Base-by-base conservation (phyloP, 2,113 vertebrate species). In the Nothoprocta pentlandii region DNA sequence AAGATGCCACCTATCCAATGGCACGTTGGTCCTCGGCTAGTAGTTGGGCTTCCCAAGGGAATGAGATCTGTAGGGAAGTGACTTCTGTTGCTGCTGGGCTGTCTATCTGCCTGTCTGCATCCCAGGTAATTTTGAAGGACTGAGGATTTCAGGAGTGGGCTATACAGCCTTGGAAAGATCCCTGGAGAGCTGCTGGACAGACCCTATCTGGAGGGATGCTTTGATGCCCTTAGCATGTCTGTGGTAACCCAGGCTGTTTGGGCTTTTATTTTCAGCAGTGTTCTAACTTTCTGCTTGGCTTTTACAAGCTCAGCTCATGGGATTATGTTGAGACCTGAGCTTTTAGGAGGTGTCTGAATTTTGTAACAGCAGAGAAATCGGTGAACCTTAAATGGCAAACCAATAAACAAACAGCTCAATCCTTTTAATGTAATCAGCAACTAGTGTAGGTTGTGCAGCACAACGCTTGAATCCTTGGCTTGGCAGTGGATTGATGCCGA, bases 1-100 rank as follows among this genome's bases (percentile, higher is more conserved):
- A 68, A 36, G 56, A 28, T 16, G 67, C 10, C 25, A 3, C 3
- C 0, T 28, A 2, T 9, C 51, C 47, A 9, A 5, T 9, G 5
- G 51, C 16, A 26, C 41, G 4, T 74, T 74, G 10, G 26, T 49
- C 25, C 15, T 0, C 0, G 58, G 44, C 41, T 32, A 4, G 20
- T 25, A 2, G 8, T n/a, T 77, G 34, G 41, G 68, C 30, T 96
- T 83, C 83, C 80, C 12, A 21, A 49, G 86, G 69, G 62, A 77
- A 66, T 62, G 9, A 30, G 76, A 49, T 77, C 76, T 26, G 2
- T 1, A 23, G 53, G 76, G 49, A 90, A 30, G 36, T 7, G 77
- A 21, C 28, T 76, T 32, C 58, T 76, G n/a, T 7, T 8, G 23
- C 79, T 71, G 20, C 28, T 4, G 28, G 3, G 9, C 39, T n/a